A percentile compares a stretch with the other conserved stretches of the same genome.
These are phyloP conservation scores for Amblyjoppa fuscipennis DNA, from an alignment of 2,888 invertebrate genomes.

Conservation along the genomic window DNA sequence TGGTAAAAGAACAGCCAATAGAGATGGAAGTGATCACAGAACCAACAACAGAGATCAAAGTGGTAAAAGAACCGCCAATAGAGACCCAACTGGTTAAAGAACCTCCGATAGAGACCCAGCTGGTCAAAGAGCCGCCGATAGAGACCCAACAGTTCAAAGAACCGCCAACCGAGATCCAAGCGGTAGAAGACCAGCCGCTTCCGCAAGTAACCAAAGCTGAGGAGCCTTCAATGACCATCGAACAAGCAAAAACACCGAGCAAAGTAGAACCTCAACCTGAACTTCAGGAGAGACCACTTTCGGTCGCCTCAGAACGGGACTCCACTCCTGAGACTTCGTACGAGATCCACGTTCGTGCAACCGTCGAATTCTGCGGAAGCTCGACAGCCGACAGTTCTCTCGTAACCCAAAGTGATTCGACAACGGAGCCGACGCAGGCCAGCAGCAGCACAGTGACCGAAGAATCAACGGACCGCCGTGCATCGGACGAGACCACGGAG, in stretches of 20 bases:
- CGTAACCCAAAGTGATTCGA: conserved; percentile 60
- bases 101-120: not conserved
- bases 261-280: conserved; percentile 52
- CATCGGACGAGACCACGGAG: conserved; percentile 34
- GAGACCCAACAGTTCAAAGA: conserved; percentile 60
- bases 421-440: conserved; percentile 65
- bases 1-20: conserved; percentile 39
- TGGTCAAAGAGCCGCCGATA: conserved; percentile 61
- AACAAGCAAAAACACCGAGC: conserved; percentile 7
- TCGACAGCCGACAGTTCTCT: conserved; percentile 73
- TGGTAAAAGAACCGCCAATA: conserved; percentile 61
- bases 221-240: not conserved
- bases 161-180: conserved; percentile 46
- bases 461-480: conserved; percentile 49
- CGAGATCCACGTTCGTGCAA: conserved; percentile 81
- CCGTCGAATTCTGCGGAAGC: conserved; percentile 79
- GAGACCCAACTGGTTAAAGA: conserved; percentile 61
- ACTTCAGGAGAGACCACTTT: conserved; percentile 22
- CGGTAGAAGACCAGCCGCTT: not conserved
- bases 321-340: conserved; percentile 76
- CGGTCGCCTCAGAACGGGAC: conserved; percentile 71
- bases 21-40: too few species aligned
- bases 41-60: too few species aligned
- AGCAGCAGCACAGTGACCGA: conserved; percentile 71
- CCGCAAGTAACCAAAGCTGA: not conserved